Conservation (phyloP, 1,140 invertebrate genomes). For the Polypedilum vanderplanki region DNA sequence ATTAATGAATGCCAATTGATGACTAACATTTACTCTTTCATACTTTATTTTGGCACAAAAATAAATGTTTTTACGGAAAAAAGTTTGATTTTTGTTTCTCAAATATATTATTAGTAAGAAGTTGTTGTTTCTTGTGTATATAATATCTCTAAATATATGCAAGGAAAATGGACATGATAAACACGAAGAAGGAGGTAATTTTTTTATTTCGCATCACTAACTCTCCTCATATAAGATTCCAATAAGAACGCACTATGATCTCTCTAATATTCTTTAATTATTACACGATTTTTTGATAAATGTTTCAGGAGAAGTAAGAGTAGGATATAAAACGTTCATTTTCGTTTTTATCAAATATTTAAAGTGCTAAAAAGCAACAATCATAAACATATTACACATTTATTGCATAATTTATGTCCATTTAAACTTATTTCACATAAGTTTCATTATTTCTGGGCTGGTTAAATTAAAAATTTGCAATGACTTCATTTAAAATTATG, state of each 20-base stretch:
- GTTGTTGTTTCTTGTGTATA: too few species aligned
- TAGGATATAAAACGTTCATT: too few species aligned
- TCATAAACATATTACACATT: background rate
- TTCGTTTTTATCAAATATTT: too few species aligned
- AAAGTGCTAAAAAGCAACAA: slow-evolving; percentile 1
- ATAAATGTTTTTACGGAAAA: background rate
- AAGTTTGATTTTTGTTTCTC: too few species aligned
- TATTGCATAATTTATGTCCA: background rate
- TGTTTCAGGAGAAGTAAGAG: too few species aligned
- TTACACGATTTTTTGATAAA: too few species aligned
- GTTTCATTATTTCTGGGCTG: background rate
- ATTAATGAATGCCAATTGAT: background rate
- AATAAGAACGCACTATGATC: background rate
- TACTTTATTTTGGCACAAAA: background rate
- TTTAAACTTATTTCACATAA: background rate
- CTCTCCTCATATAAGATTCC: background rate
- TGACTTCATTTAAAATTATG: too few species aligned
- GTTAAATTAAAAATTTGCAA: too few species aligned
- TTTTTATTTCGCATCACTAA: background rate
- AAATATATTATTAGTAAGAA: too few species aligned
- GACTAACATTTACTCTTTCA: background rate
- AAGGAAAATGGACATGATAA: too few species aligned
- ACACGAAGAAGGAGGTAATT: background rate
- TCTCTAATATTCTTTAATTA: too few species aligned
- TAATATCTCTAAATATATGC: too few species aligned